Conservation (phyloP, 2,113 vertebrate genomes). For the Brachirus orientalis region DNA sequence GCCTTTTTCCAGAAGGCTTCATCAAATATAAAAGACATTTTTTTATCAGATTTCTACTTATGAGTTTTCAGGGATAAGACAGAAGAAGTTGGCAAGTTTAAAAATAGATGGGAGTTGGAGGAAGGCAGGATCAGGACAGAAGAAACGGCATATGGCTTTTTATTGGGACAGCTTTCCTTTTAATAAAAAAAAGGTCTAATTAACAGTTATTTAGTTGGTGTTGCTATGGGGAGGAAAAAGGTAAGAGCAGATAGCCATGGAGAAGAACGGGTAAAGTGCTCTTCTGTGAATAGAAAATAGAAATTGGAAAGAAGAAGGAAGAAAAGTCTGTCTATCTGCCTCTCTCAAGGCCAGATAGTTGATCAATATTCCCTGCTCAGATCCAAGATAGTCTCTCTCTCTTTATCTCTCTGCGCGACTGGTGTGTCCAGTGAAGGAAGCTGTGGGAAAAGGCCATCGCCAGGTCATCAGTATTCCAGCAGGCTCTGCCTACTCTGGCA, state of each 20-base stretch:
- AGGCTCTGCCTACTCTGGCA: slow-evolving; percentile 64
- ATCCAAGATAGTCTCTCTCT: slow-evolving; percentile 37
- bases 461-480: slow-evolving; percentile 76
- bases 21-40: slow-evolving; percentile 30
- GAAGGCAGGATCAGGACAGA: background rate
- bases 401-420: slow-evolving; percentile 5
- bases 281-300: slow-evolving; percentile 17
- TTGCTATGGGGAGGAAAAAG: slow-evolving; percentile 14
- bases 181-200: slow-evolving; percentile 35
- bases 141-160: slow-evolving; percentile 32
- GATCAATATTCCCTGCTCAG: slow-evolving; percentile 66
- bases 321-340: slow-evolving; percentile 28
- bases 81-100: slow-evolving; percentile 8
- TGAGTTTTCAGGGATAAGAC: slow-evolving; percentile 11
- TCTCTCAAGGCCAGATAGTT: slow-evolving; percentile 45
- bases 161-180: slow-evolving; percentile 8
- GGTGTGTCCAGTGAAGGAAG: slow-evolving; percentile 58
- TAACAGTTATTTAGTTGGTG: slow-evolving; percentile 33
- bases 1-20: background rate
- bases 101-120: slow-evolving; percentile 27
- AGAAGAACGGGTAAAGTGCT: slow-evolving; percentile 36
- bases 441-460: slow-evolving; percentile 65
- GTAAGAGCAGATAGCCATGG: slow-evolving; percentile 12
- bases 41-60: slow-evolving; percentile 9
- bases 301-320: slow-evolving; percentile 29